phyloP scores from a whole-genome alignment of 2,797 vertebrate species.

The Argya squamiceps region DNA sequence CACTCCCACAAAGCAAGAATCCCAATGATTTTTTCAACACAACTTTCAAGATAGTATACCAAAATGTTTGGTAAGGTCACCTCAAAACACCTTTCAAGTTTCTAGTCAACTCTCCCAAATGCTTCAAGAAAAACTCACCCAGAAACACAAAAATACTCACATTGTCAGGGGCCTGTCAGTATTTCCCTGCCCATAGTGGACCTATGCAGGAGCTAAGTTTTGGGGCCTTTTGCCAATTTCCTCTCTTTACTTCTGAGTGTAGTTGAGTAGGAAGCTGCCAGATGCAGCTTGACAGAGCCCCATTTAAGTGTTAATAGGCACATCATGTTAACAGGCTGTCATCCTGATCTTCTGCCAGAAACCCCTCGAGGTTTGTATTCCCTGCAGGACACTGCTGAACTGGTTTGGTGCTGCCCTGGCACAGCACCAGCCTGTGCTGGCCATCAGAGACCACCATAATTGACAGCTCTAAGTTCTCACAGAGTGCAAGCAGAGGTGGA shows the following conservation, averaged over 20 bases:
- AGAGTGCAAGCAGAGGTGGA: not conserved
- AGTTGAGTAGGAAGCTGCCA: not conserved
- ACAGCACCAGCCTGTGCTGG: not conserved
- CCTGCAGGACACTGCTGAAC: not conserved
- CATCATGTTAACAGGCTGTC: not conserved
- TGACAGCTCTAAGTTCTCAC: not conserved
- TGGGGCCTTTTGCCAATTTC: not conserved
- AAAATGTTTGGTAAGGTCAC: not conserved
- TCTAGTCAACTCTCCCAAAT: not conserved
- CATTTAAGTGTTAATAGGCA: not conserved
- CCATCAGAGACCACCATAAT: not conserved
- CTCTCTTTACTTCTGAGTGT: not conserved
- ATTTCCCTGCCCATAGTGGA: not conserved
- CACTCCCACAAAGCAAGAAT: not conserved
- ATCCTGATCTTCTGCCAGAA: not conserved
- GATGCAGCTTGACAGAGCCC: not conserved
- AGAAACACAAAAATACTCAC: not conserved
- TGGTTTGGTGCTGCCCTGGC: not conserved
- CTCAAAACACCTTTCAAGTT: not conserved
- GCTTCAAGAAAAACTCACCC: not conserved
- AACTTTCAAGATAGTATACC: not conserved
- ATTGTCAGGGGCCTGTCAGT: rapidly evolving
- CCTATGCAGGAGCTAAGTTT: not conserved
- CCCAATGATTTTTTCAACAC: not conserved
- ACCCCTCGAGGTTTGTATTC: not conserved